Evolutionary conservation across 2,113 vertebrate genomes (phyloP).

Genomic region (Macrotus californicus): DNA sequence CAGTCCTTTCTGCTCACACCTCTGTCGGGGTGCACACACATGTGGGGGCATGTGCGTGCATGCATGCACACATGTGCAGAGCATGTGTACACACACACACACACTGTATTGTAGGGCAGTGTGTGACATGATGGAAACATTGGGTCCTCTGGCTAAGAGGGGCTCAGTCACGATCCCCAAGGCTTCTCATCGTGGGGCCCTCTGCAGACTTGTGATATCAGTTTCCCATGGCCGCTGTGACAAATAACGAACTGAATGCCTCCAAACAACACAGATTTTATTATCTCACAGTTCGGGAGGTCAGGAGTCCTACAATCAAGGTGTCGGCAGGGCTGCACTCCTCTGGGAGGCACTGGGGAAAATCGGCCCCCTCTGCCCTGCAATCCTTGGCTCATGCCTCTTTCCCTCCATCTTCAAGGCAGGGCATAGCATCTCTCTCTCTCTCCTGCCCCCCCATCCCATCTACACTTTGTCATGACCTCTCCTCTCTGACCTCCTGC

Average conservation of each 20-base stretch:
- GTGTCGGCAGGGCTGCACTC: not conserved
- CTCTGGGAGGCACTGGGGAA: no score
- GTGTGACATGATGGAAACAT: not conserved
- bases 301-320: not conserved
- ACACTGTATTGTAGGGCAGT: not conserved
- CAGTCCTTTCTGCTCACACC: not conserved
- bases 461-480: not conserved
- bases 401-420: not conserved
- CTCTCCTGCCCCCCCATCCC: not conserved
- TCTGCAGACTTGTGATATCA: not conserved
- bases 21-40: fast-evolving
- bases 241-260: not conserved
- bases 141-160: not conserved
- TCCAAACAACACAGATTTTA: not conserved
- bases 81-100: no score
- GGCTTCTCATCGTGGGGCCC: not conserved
- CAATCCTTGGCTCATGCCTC: not conserved
- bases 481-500: not conserved
- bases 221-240: not conserved
- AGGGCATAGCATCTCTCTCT: no score
- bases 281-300: not conserved
- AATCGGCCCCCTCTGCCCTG: not conserved
- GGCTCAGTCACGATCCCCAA: fast-evolving
- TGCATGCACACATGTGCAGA: no score
- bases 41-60: fast-evolving